Conservation (phyloP, 2,797 vertebrate species). For the Ptychobarbus kaznakovi region DNA sequence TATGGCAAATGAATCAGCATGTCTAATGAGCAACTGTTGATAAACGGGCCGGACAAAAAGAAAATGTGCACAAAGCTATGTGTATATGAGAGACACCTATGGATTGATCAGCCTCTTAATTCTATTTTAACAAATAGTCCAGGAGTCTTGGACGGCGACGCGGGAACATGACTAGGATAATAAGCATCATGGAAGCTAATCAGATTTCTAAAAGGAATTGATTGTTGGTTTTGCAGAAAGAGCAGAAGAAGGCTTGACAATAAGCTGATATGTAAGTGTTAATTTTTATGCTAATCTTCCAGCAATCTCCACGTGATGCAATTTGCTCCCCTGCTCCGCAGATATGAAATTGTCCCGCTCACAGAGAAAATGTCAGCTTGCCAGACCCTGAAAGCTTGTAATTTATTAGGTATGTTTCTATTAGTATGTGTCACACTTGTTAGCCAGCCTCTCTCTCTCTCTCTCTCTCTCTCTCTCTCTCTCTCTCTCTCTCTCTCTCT, state of each 20-base stretch:
- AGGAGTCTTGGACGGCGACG: conserved; percentile 86
- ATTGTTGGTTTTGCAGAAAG: conserved; percentile 94
- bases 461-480: conserved; percentile 67
- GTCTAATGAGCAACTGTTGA: conserved; percentile 88
- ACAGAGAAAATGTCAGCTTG: conserved; percentile 99
- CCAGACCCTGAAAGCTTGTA: conserved; percentile 99
- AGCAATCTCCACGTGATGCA: conserved; percentile 96
- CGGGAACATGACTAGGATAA: conserved; percentile 98
- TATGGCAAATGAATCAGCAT: conserved; percentile 91
- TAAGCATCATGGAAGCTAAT: conserved; percentile 99
- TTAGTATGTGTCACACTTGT: conserved; percentile 99
- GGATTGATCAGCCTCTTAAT: conserved; percentile 95
- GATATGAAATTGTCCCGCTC: conserved; percentile 99
- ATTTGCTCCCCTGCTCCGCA: conserved; percentile 91
- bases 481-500: conserved; percentile 69
- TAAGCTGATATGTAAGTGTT: conserved; percentile 99
- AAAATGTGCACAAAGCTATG: conserved; percentile 75
- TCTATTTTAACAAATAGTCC: conserved; percentile 96
- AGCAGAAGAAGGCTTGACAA: conserved; percentile 98
- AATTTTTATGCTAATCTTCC: conserved; percentile 99
- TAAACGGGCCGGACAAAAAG: conserved; percentile 83
- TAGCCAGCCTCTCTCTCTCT: conserved; percentile 83
- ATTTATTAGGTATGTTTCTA: conserved; percentile 99
- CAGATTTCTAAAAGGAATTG: conserved; percentile 99
- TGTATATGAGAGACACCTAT: conserved; percentile 93